Base-by-base conservation (phyloP, 2,888 invertebrate genomes). In the Philereme vetulata region DNA sequence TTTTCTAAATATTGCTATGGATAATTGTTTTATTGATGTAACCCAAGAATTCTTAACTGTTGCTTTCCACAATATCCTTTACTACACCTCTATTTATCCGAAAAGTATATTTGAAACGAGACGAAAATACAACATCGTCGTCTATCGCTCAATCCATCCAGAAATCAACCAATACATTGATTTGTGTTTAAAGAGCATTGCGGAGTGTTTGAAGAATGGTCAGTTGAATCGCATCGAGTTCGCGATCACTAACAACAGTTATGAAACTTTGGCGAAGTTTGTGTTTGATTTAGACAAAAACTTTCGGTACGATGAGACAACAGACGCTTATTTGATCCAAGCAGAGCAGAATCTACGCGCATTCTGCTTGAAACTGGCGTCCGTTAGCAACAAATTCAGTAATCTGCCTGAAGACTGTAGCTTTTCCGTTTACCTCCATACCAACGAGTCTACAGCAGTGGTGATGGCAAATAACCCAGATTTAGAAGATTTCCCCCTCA, bases 1-100 rank as follows among this genome's bases (percentile, higher is more conserved):
- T 21, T 21, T 21, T 2, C 21, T 21, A 21, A 46, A 51, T 46
- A 50, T 11, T 1, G 35, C 1, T 35, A 90, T 90, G 90, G 90
- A 89, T 78, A 76, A 71, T 81, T 94, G 93, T 77, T 86, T 90
- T 56, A 70, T 85, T 36, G 94, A 95, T 71, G 84, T 95, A 53
- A 81, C 94, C n/a, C 72, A 94, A 56, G 95, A 95, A 83, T 95
- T 95, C 78, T 78, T 96, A 34, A 93, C 94, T 74, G 93, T 95
- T 33, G 93, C 94, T 0, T 93, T 95, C 62, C 94, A 95, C 72
- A 93, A 88, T 57, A 93, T 95, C 56, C 75, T 96, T 4, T 94
- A 93, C 72, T 83, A 90, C 57, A 80, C 94, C 55, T 93, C 93
- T 67, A 80, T 95, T 46, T 96, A 96, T 79, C 95, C 96, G 1